Evolutionary conservation across 2,113 vertebrate species (phyloP).

Genomic region (Triplophysa tibetana): DNA sequence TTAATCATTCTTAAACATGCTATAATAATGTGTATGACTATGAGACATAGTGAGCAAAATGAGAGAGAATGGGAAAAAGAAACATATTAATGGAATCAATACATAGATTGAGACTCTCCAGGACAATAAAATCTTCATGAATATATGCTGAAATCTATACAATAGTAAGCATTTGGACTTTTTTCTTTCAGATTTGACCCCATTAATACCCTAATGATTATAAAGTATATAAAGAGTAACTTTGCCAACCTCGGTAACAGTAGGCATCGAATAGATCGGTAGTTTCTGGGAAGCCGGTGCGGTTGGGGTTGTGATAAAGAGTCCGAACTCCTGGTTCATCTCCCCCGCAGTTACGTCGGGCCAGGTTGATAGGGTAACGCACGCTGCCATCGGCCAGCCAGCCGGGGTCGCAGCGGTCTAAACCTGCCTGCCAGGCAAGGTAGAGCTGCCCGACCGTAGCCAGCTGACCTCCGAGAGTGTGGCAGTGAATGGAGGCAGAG

Average conservation of each 20-base stretch:
- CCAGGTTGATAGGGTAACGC: conserved; percentile 91
- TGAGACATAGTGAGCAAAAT: too few relatives aligned
- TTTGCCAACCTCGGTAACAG: conserved; percentile 83
- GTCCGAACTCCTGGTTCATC: conserved; percentile 88
- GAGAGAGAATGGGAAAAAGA: too few relatives aligned
- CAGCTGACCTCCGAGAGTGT: conserved; percentile 76
- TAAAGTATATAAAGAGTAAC: not conserved
- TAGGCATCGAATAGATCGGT: conserved; percentile 83
- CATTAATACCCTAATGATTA: not conserved
- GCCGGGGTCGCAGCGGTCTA: conserved; percentile 93
- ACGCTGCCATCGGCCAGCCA: conserved; percentile 94
- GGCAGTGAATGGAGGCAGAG: conserved; percentile 82
- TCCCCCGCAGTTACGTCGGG: conserved; percentile 88
- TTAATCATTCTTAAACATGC: not conserved
- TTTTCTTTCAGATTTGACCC: too few relatives aligned
- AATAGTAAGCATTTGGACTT: too few relatives aligned
- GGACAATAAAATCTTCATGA: too few relatives aligned
- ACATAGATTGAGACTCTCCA: too few relatives aligned
- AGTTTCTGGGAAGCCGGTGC: conserved; percentile 86
- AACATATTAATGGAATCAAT: too few relatives aligned
- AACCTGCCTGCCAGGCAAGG: conserved; percentile 87
- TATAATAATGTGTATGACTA: not conserved
- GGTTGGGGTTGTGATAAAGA: conserved; percentile 88
- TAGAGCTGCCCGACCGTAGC: conserved; percentile 90
- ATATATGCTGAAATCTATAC: too few relatives aligned